Percentiles rank a stretch among this genome's conserved stretches.
Conservation (phyloP, 2,888 invertebrate species). For the Melieria crassipennis region DNA sequence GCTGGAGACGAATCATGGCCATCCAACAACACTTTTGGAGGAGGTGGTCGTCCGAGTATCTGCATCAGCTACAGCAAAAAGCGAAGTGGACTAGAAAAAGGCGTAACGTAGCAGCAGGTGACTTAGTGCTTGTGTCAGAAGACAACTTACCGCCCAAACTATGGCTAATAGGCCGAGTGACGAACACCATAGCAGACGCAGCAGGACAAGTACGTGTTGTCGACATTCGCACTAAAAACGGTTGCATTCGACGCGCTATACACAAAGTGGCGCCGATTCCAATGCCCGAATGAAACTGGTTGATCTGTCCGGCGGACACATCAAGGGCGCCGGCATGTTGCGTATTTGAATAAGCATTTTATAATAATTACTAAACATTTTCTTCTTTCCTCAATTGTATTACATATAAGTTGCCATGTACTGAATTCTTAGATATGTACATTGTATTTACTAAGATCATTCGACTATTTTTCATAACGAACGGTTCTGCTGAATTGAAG, state of each 20-base stretch:
- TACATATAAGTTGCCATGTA: too few relatives aligned
- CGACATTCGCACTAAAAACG: conserved; percentile 6
- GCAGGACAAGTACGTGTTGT: conserved; percentile 11
- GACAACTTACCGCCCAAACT: not conserved
- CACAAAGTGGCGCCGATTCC: conserved; percentile 15
- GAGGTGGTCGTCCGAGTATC: conserved; percentile 17
- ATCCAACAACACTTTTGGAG: conserved; percentile 27
- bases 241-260: conserved; percentile 17
- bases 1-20: conserved; percentile 19
- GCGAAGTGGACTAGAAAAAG: not conserved
- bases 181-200: conserved; percentile 6
- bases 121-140: not conserved
- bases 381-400: too few relatives aligned
- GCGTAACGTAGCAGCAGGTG: not conserved
- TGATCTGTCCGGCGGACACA: conserved; percentile 12
- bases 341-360: not conserved
- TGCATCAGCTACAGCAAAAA: conserved; percentile 3
- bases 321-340: conserved; percentile 23
- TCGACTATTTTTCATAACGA: too few relatives aligned
- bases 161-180: not conserved
- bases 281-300: not conserved
- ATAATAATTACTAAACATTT: too few relatives aligned
- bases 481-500: too few relatives aligned
- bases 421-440: too few relatives aligned
- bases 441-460: too few relatives aligned